Evolutionary conservation across 2,113 vertebrate genomes (phyloP), one percentile per base, ranked within the genome.

Genomic region (Thamnaconus septentrionalis): DNA sequence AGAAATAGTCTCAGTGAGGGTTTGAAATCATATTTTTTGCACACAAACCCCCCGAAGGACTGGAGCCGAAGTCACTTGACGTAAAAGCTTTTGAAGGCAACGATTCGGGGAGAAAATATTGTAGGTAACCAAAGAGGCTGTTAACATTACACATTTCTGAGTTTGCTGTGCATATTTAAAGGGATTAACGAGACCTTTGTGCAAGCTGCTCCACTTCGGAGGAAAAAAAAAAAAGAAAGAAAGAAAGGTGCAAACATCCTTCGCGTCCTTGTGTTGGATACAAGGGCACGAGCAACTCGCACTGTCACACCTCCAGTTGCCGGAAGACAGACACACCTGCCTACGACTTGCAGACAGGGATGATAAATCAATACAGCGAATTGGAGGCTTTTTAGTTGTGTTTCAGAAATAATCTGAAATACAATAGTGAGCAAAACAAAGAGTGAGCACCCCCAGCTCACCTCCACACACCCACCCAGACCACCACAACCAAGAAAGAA

Each of bases 331-430:
- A 76, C 79, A 85, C 74, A 86, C 79, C 76, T 80, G 85, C 82
- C 81, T 78, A 86, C 82, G 90, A 89, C 90, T 90, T 90, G 76
- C 67, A 66, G 75, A 64, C 83, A 51, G 79, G 72, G 75, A 86
- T 69, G 71, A 81, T 70, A 71, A 87, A 90, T 83, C 73, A 82
- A 82, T 81, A 67, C 40, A 61, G 68, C 63, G 69, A 82, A 73
- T 11, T 75, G 7, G 61, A 74, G 61, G 73, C 56, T 71, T 84
- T 87, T 80, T 31, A 83, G 71, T 50, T 50, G 11, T 50, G 48
- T 8, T 50, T 5, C 48, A 50, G 48, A 50, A 50, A 50, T 50
- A 4, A 11, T 11, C 8, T 50, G 48, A 31, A 31, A 10, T 50
- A 8, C 10, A n/a, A 50, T 11, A 50, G 48, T 50, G 48, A 50